phyloP scores from a whole-genome alignment of 2,888 invertebrate genomes.

The Eurytoma californica region DNA sequence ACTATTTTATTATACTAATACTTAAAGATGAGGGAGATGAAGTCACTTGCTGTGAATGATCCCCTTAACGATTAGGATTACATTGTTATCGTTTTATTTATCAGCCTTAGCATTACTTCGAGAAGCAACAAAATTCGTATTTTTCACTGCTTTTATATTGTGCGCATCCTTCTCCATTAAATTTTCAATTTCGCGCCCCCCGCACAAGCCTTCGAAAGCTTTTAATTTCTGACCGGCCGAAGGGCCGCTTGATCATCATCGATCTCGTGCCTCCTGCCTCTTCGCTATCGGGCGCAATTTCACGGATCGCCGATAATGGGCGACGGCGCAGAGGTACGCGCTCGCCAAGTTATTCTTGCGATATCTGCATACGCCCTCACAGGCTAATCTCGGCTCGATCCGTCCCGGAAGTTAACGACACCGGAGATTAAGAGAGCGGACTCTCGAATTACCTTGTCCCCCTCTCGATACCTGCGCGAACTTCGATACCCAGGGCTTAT shows the following conservation, averaged over 20 bases:
- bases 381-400: neutral
- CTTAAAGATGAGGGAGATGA: too few species aligned
- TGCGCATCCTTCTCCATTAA: too few species aligned
- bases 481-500: slow-evolving; percentile 12
- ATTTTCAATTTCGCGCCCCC: too few species aligned
- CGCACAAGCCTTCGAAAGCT: too few species aligned
- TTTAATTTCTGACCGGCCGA: too few species aligned
- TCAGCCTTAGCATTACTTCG: too few species aligned
- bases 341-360: neutral
- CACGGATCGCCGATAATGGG: slow-evolving; percentile 32
- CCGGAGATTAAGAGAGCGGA: slow-evolving; percentile 7
- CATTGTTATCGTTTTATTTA: too few species aligned
- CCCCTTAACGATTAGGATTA: too few species aligned
- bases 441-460: slow-evolving; percentile 12
- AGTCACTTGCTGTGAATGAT: too few species aligned
- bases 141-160: too few species aligned
- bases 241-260: neutral
- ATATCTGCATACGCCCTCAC: neutral
- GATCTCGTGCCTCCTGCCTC: neutral
- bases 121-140: too few species aligned
- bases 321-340: neutral
- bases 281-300: slow-evolving; percentile 14
- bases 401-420: neutral
- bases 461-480: neutral
- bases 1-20: too few species aligned